phyloP scores from a whole-genome alignment of 2,888 invertebrate species.

The Blastobasis lacticolella region DNA sequence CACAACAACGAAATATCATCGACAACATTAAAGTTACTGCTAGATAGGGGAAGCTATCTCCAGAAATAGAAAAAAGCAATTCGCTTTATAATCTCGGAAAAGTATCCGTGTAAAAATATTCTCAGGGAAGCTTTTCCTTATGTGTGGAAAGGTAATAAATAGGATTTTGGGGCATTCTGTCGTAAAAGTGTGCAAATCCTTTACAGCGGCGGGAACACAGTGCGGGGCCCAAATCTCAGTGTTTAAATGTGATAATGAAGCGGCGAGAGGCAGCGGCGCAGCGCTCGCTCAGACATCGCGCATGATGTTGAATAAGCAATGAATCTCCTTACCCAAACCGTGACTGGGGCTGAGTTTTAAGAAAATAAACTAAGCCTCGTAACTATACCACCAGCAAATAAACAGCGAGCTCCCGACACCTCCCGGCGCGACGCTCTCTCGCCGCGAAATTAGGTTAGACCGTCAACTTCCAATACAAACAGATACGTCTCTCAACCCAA shows the following conservation, averaged over 20 bases:
- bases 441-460: too few relatives aligned
- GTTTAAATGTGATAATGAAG: conserved; percentile 56
- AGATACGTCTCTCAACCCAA: too few relatives aligned
- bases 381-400: conserved; percentile 18
- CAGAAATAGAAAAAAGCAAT: too few relatives aligned
- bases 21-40: too few relatives aligned
- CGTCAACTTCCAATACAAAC: too few relatives aligned
- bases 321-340: conserved; percentile 34
- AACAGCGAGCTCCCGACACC: neutral
- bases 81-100: too few relatives aligned
- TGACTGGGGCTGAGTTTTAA: conserved; percentile 27
- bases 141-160: neutral
- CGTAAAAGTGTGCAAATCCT: neutral
- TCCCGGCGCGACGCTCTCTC: neutral
- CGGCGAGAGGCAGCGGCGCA: conserved; percentile 32
- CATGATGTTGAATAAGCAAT: conserved; percentile 58
- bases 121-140: neutral
- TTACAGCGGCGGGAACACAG: conserved; percentile 2
- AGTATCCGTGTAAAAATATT: too few relatives aligned
- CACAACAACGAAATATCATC: too few relatives aligned
- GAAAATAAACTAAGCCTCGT: conserved; percentile 29
- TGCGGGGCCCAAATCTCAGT: conserved; percentile 29
- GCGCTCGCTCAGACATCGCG: conserved; percentile 34
- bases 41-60: too few relatives aligned
- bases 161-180: neutral